These are phyloP conservation scores for Trissolcus brochymenae DNA, from an alignment of 2,888 invertebrate genomes.

Conservation along the genomic window DNA sequence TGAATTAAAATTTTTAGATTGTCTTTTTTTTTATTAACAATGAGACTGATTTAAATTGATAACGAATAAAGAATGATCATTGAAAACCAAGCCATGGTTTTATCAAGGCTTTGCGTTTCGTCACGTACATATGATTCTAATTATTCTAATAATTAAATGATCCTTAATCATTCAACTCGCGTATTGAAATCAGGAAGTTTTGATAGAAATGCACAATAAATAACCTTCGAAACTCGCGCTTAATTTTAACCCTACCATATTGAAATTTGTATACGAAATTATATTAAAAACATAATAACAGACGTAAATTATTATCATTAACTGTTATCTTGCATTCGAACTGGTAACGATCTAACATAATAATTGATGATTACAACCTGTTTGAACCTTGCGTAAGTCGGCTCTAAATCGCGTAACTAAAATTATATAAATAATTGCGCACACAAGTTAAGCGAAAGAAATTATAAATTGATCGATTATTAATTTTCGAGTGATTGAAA, in stretches of 20 bases:
- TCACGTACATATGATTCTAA: slow-evolving; percentile 16
- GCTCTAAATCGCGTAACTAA: slow-evolving; percentile 11
- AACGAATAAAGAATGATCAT: not conserved
- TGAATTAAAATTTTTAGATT: no score
- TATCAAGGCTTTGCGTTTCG: slow-evolving; percentile 17
- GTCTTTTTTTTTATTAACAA: not conserved
- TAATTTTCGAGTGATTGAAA: slow-evolving; percentile 33
- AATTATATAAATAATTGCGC: slow-evolving; percentile 22
- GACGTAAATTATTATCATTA: not conserved
- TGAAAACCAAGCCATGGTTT: slow-evolving; percentile 1
- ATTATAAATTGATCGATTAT: slow-evolving; percentile 23
- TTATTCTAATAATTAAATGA: slow-evolving; percentile 15
- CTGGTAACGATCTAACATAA: not conserved
- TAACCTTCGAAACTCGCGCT: not conserved
- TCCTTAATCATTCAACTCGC: slow-evolving; percentile 1
- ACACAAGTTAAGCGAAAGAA: not conserved
- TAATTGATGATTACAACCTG: slow-evolving; percentile 15
- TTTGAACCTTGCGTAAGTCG: slow-evolving; percentile 8
- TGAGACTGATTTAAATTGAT: not conserved
- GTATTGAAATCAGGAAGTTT: not conserved
- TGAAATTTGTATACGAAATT: no score
- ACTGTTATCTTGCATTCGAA: slow-evolving; percentile 9
- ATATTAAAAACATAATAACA: not conserved
- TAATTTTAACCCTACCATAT: no score
- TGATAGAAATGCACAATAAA: not conserved